Evolutionary conservation across 2,888 invertebrate species (phyloP).

Genomic region (Leucophora obtusa): DNA sequence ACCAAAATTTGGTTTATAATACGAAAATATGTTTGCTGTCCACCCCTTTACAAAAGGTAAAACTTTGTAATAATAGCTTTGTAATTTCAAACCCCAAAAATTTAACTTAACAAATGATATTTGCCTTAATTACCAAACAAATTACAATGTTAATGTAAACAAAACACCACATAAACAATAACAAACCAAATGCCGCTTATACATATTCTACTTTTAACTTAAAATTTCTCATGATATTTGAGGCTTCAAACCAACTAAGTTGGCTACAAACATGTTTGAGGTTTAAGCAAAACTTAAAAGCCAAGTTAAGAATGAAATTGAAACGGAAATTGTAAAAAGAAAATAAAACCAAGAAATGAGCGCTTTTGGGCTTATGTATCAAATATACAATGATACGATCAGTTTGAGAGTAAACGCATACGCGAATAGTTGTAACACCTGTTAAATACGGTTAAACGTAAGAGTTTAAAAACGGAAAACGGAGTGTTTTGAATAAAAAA

Average conservation of each 20-base stretch:
- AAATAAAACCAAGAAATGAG: constrained; percentile 23
- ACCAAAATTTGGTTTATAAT: no score
- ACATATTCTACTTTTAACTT: not conserved
- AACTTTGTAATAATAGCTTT: no score
- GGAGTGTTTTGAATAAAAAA: not conserved
- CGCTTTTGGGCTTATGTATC: constrained; percentile 48
- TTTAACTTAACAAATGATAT: constrained; percentile 55
- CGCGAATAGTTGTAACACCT: constrained; percentile 76
- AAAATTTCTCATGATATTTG: constrained; percentile 25
- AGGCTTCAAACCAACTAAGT: not conserved
- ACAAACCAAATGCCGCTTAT: constrained; percentile 28
- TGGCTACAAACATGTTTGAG: constrained; percentile 54
- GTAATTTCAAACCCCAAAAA: no score
- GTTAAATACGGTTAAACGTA: constrained; percentile 66
- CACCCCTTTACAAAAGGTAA: no score
- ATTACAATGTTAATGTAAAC: constrained; percentile 49
- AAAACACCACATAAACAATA: constrained; percentile 23
- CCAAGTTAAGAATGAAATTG: constrained; percentile 55
- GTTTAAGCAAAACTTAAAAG: constrained; percentile 12
- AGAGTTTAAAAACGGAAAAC: not conserved
- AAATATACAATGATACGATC: constrained; percentile 66
- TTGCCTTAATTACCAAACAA: constrained; percentile 57
- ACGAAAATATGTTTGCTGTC: no score
- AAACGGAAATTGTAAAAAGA: constrained; percentile 63
- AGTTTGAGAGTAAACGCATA: constrained; percentile 77